Evolutionary conservation across 2,113 vertebrate genomes (phyloP).

Genomic region (Lagopus muta): DNA sequence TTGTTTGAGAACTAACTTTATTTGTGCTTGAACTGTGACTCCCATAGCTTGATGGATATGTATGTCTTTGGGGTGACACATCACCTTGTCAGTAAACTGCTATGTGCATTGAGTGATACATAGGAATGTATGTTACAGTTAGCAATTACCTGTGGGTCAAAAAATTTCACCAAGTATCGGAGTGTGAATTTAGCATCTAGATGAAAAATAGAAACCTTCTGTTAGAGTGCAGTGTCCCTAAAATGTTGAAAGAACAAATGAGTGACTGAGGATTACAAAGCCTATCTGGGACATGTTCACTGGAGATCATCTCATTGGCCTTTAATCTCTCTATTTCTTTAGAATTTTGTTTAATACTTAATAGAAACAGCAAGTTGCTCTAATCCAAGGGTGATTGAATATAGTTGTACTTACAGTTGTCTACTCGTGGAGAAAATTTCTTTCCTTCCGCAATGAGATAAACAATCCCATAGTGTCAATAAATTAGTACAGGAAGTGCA

Average conservation of each 20-base stretch:
- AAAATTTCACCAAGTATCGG: neutral
- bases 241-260: slow-evolving; percentile 22
- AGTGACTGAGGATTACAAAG: neutral
- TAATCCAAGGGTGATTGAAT: slow-evolving; percentile 3
- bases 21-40: neutral
- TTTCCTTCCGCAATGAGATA: neutral
- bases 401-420: neutral
- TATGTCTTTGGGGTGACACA: neutral
- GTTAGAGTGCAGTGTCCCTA: slow-evolving; percentile 4
- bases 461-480: neutral
- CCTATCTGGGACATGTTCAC: neutral
- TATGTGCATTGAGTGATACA: accelerated
- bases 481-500: neutral
- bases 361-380: slow-evolving; percentile 12
- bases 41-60: neutral
- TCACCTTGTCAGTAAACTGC: neutral
- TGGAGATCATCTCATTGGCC: neutral
- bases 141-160: neutral
- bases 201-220: neutral
- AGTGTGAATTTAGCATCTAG: neutral
- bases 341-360: slow-evolving; percentile 48
- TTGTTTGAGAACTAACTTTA: neutral
- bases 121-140: neutral
- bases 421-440: neutral
- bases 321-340: slow-evolving; percentile 54